Conservation (phyloP, 2,113 vertebrate species). For the Myodes glareolus region DNA sequence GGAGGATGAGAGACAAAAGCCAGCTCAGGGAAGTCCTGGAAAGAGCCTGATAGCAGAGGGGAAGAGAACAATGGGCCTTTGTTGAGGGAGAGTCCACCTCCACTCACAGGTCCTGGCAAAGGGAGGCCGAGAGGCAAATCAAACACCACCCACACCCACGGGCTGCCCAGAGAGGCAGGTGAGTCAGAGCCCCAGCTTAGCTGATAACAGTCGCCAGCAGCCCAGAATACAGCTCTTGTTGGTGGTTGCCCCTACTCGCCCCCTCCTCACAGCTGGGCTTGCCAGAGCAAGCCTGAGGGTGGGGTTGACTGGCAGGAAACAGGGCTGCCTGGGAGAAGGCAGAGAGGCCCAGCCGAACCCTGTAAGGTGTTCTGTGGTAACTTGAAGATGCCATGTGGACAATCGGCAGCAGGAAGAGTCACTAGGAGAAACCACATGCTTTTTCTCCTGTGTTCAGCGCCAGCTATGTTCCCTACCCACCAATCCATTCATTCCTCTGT, state of each 20-base stretch:
- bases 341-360: neutral
- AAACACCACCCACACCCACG: conserved; percentile 14
- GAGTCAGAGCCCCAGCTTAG: conserved; percentile 87
- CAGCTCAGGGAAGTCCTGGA: neutral
- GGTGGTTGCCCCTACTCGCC: conserved; percentile 70
- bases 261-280: conserved; percentile 29
- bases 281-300: conserved; percentile 27
- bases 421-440: neutral
- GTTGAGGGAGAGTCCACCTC: conserved; percentile 41
- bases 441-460: neutral
- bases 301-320: neutral
- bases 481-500: neutral
- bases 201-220: conserved; percentile 83
- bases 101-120: conserved; percentile 60
- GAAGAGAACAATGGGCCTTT: conserved; percentile 69
- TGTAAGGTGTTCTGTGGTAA: neutral
- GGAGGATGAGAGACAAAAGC: neutral
- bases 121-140: conserved; percentile 55
- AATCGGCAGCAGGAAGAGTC: neutral
- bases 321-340: neutral
- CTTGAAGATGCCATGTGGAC: no score
- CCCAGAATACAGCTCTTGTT: conserved; percentile 88
- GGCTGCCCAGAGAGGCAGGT: conserved; percentile 62
- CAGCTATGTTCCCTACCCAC: neutral
- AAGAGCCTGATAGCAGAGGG: neutral